Percentiles rank a stretch among this genome's conserved stretches.
phyloP scores from a whole-genome alignment of 2,797 vertebrate species.

The Schizothorax lantsangensis region DNA sequence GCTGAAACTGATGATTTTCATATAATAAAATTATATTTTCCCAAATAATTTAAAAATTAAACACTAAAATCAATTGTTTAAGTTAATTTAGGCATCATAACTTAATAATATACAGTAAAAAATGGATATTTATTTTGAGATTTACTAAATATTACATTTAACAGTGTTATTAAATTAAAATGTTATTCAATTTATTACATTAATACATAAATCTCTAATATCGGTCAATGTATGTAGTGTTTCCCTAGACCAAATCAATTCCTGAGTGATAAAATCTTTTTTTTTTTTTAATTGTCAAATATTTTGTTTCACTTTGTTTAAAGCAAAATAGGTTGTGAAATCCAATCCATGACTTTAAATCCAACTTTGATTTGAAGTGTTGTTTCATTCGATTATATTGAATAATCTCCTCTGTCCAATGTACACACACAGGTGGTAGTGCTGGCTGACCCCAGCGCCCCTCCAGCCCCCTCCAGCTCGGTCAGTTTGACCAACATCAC shows the following conservation, averaged over 20 bases:
- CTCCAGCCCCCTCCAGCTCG: constrained; percentile 84
- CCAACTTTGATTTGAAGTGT: background rate
- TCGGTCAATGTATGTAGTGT: background rate
- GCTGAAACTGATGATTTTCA: background rate
- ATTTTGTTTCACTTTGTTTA: background rate
- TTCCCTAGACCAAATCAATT: background rate
- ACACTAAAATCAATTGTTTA: background rate
- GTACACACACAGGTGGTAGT: constrained; percentile 90
- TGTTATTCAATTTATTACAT: background rate
- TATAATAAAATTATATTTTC: background rate
- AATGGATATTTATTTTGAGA: background rate
- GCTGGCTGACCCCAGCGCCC: constrained; percentile 84
- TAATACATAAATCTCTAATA: background rate
- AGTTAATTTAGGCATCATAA: background rate
- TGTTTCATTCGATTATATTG: background rate
- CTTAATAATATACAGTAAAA: background rate
- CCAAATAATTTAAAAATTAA: background rate
- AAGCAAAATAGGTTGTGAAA: background rate
- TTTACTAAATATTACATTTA: background rate
- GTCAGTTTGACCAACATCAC: constrained; percentile 93
- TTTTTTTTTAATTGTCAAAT: background rate
- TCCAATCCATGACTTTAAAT: background rate
- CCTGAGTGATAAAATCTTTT: background rate
- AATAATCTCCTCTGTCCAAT: background rate
- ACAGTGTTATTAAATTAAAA: background rate